A percentile compares a stretch with the other conserved stretches of the same genome.
Conservation (phyloP, 2,888 invertebrate species). For the Ecliptopera silaceata region DNA sequence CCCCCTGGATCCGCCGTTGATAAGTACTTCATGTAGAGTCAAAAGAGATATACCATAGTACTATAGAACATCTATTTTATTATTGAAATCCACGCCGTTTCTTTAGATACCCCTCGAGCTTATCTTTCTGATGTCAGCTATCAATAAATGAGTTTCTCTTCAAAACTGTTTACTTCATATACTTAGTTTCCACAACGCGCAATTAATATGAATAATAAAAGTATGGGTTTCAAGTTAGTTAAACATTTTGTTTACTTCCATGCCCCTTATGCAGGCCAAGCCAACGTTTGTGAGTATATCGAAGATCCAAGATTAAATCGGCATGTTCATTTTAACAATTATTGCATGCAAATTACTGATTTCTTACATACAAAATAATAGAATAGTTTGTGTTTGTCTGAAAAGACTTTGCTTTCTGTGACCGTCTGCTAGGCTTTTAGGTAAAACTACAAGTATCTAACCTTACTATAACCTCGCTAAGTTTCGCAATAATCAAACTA, state of each 20-base stretch:
- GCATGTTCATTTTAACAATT: too few relatives aligned
- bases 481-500: neutral
- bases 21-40: too few relatives aligned
- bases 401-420: neutral
- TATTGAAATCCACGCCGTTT: too few relatives aligned
- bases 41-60: too few relatives aligned
- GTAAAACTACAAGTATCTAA: neutral
- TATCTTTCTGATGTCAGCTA: too few relatives aligned
- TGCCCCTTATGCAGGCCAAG: slow-evolving; percentile 69
- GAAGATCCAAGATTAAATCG: neutral
- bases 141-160: too few relatives aligned
- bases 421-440: neutral
- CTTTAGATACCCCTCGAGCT: too few relatives aligned
- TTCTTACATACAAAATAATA: neutral
- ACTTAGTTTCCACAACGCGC: too few relatives aligned
- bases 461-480: neutral
- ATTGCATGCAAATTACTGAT: neutral
- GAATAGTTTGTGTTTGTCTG: neutral
- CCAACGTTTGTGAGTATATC: slow-evolving; percentile 70
- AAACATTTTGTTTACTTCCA: slow-evolving; percentile 47
- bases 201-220: too few relatives aligned
- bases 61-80: too few relatives aligned
- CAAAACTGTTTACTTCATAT: too few relatives aligned
- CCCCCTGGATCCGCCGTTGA: too few relatives aligned
- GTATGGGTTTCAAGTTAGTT: slow-evolving; percentile 86